Evolutionary conservation across 2,113 vertebrate species (phyloP), one percentile per base, ranked within the genome.

Genomic region (Gobiocypris rarus): DNA sequence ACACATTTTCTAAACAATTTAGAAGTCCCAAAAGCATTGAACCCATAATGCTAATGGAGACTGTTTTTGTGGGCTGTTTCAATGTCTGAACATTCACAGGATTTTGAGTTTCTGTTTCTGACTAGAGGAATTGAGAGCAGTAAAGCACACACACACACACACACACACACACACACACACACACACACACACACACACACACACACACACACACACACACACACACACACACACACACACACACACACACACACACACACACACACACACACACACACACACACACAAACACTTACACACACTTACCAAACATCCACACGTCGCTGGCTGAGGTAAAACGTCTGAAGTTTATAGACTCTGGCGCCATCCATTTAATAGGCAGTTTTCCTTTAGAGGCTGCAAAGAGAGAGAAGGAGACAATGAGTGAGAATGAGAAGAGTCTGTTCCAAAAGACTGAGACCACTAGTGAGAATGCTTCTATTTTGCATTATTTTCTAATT

Each of bases 311-410:
- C 98, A 99, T 99, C 98, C 98, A 99, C 50, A 99, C 98, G 11
- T 99, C 98, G 1, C 98, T 99, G 75, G 98, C 97, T 93, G 98
- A 98, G 92, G 98, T 99, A 93, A 99, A 99, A 81, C 98, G 95
- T 90, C 98, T 95, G 93, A 99, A 99, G 92, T 99, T 99, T 89
- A 99, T 99, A 41, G 98, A 99, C 88, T 99, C 98, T 88, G 98
- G 98, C 86, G 98, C 98, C 98, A 99, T 99, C 98, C 98, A 99
- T 83, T 99, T 99, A 91, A 99, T 99, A 50, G 98, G 98, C 15
- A 99, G 92, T 93, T 99, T 99, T 89, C 98, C 98, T 95, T 99
- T 99, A 88, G 98, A 99, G 89, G 98, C 98, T 99, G 75, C 7
- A 85, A 81, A 81, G n/a, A 82, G 28, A 54, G 38, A 81, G 50